Base-by-base conservation (phyloP, 2,888 invertebrate species). In the Elgonia sp. region DNA sequence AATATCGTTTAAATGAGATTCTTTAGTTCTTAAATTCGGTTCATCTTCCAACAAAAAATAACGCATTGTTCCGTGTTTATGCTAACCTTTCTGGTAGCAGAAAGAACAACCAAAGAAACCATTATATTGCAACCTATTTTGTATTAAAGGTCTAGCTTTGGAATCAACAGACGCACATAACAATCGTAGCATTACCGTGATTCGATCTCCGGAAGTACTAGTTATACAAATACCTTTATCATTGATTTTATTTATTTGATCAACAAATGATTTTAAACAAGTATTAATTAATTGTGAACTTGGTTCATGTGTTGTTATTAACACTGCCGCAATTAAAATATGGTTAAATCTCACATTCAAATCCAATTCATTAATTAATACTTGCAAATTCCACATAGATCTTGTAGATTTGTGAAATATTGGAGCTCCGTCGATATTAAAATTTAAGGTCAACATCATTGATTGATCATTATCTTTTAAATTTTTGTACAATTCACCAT, bases 381-480 rank as follows among this genome's bases (percentile, higher is more conserved):
- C 1, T 63, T 84, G 84, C 63, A 77, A 21, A 18, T 83, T 83
- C 83, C 76, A 83, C 83, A 76, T 83, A 62, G 50, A 62, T 62
- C 50, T 75, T 39, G 42, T 21, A 6, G 83, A 83, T 69, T 83
- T 83, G 37, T 76, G 75, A 21, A 83, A 83, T 40, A 83, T 53
- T 53, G 75, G 75, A 0, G 83, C 83, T 6, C 83, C 83, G 29
- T 83, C 83, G 8, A 76, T 8, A 39, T 84, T 84, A 29, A 84
- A 84, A 70, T 84, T 84, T 46, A 46, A 46, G 14, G 46, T 46
- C 14, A 46, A 5, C 14, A 46, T 5, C 14, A 12, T 2, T 12
- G 46, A 46, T 2, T 2, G 10, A 46, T 46, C 46, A 46, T 14
- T 46, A 29, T 29, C 29, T 46, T 46, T 10, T 2, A 46, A 14